Evolutionary conservation across 2,113 vertebrate species (phyloP).

Genomic region (Macroglossus sobrinus): DNA sequence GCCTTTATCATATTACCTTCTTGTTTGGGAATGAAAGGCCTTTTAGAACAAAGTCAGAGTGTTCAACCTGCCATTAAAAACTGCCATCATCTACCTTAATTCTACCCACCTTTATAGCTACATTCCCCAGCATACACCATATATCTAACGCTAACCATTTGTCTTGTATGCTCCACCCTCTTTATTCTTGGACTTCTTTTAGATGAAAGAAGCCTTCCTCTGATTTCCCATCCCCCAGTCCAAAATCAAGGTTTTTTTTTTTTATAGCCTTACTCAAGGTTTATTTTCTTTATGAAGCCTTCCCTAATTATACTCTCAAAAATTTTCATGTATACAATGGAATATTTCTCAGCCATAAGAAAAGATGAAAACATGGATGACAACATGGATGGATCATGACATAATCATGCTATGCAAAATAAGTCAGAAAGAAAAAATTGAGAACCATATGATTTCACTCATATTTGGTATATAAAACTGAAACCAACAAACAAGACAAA

Average conservation of each 20-base stretch:
- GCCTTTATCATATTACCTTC: neutral
- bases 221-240: neutral
- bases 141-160: neutral
- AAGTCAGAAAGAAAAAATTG: too few relatives aligned
- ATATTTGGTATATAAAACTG: too few relatives aligned
- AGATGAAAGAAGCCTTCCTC: neutral
- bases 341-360: too few relatives aligned
- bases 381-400: too few relatives aligned
- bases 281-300: neutral
- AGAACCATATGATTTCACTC: too few relatives aligned
- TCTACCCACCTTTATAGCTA: neutral
- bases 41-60: neutral
- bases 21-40: neutral
- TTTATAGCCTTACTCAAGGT: neutral
- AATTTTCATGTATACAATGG: neutral
- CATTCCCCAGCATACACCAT: neutral
- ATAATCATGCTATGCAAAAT: too few relatives aligned
- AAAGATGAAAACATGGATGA: too few relatives aligned
- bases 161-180: neutral
- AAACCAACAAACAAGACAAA: too few relatives aligned
- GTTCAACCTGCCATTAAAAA: neutral
- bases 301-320: neutral
- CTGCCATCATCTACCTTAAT: neutral
- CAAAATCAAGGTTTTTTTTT: neutral
- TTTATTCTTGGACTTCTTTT: neutral